Evolutionary conservation across 2,113 vertebrate genomes (phyloP).

Genomic region (Pangasianodon hypophthalmus): DNA sequence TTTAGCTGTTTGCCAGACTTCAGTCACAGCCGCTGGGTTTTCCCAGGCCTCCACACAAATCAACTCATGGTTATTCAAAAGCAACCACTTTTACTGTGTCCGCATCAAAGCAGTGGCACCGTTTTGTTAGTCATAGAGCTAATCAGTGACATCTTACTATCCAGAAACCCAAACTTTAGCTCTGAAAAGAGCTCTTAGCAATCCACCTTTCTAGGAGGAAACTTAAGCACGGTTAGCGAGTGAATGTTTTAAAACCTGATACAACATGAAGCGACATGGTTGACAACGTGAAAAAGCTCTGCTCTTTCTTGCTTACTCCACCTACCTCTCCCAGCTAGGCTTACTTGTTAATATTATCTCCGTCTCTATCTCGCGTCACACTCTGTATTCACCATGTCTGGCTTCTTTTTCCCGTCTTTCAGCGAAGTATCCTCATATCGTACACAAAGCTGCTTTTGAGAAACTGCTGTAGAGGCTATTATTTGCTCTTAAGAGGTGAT

Average conservation of each 20-base stretch:
- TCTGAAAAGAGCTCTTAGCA: constrained; percentile 38
- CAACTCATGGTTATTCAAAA: background rate
- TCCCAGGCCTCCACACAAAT: background rate
- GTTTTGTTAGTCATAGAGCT: constrained; percentile 25
- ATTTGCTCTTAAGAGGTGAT: constrained; percentile 45
- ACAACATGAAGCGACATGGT: constrained; percentile 26
- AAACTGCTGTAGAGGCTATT: constrained; percentile 39
- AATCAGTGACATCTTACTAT: constrained; percentile 14
- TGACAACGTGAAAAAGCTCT: constrained; percentile 17
- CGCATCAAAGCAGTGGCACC: constrained; percentile 36
- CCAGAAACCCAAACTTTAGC: constrained; percentile 29
- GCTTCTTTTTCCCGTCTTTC: constrained; percentile 10
- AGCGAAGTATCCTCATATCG: constrained; percentile 40
- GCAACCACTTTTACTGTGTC: constrained; percentile 2
- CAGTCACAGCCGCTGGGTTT: background rate
- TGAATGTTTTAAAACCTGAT: constrained; percentile 33
- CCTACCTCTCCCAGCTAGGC: background rate
- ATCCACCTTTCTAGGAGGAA: constrained; percentile 19
- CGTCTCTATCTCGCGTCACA: constrained; percentile 23
- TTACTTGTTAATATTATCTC: constrained; percentile 36
- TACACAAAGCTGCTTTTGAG: constrained; percentile 42
- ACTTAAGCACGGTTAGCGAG: constrained; percentile 27
- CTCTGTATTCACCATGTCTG: constrained; percentile 30
- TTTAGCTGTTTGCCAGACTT: background rate
- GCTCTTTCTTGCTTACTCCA: background rate